Conservation (phyloP, 2,797 vertebrate genomes). For the Menidia menidia region DNA sequence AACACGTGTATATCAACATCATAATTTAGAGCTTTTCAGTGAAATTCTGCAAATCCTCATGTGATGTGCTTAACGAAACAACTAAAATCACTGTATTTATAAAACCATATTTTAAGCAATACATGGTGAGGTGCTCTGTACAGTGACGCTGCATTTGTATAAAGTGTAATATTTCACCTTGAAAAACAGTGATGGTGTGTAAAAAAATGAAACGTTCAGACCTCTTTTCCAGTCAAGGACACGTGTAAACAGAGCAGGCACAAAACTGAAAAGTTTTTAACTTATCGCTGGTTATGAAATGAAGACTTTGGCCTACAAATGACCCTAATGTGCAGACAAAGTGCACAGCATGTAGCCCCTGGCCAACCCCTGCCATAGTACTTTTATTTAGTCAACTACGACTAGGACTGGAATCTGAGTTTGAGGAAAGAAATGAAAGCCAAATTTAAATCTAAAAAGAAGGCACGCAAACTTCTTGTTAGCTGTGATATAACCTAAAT, state of each 20-base stretch:
- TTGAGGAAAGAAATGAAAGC: background rate
- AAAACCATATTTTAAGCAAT: no score
- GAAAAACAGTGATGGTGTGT: no score
- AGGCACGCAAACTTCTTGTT: background rate
- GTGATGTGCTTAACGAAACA: no score
- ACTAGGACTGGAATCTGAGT: constrained; percentile 1
- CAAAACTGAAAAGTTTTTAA: background rate
- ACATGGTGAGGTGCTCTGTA: no score
- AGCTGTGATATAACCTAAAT: background rate
- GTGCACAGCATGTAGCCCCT: no score
- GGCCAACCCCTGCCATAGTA: no score
- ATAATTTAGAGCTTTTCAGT: background rate
- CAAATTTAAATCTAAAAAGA: background rate
- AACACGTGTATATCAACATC: no score
- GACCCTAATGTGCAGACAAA: background rate
- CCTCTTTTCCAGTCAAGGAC: background rate
- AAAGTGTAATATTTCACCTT: no score
- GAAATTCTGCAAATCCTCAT: background rate
- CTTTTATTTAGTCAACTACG: no score
- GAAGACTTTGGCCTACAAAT: background rate
- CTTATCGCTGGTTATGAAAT: background rate
- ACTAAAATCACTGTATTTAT: no score
- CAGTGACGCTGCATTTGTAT: no score
- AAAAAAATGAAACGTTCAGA: no score
- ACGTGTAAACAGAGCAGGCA: background rate